These are phyloP conservation scores for Leptopilina myrica DNA, from an alignment of 2,888 invertebrate genomes.

Conservation along the genomic window DNA sequence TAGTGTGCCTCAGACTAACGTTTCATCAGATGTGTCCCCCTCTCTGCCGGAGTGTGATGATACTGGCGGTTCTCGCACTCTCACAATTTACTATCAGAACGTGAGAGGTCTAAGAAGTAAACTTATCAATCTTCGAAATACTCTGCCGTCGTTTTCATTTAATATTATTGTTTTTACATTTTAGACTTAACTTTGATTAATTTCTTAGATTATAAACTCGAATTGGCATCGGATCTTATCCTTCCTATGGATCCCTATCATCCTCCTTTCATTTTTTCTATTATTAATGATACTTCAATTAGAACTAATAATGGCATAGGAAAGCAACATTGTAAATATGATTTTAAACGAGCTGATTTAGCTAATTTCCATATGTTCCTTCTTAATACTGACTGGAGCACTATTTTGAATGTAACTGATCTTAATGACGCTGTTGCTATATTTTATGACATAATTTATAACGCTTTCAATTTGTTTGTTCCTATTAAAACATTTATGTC, in stretches of 20 bases:
- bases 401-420: not conserved
- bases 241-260: not conserved
- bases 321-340: no score
- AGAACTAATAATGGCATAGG: no score
- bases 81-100: no score
- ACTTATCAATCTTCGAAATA: no score
- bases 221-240: not conserved
- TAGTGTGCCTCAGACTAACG: no score
- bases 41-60: no score
- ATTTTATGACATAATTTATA: not conserved
- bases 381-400: not conserved
- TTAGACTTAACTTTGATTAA: not conserved
- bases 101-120: no score
- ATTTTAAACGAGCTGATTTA: not conserved
- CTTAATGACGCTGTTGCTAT: not conserved
- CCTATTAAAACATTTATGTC: not conserved
- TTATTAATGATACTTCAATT: no score
- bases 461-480: not conserved
- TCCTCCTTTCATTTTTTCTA: slow-evolving; percentile 2
- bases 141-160: not conserved
- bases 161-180: not conserved
- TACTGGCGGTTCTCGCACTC: no score
- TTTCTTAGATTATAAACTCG: not conserved
- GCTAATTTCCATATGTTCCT: not conserved
- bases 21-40: no score